Evolutionary conservation across 2,888 invertebrate genomes (phyloP), one percentile per base, ranked within the genome.

Genomic region (Hydropsyche betteni): DNA sequence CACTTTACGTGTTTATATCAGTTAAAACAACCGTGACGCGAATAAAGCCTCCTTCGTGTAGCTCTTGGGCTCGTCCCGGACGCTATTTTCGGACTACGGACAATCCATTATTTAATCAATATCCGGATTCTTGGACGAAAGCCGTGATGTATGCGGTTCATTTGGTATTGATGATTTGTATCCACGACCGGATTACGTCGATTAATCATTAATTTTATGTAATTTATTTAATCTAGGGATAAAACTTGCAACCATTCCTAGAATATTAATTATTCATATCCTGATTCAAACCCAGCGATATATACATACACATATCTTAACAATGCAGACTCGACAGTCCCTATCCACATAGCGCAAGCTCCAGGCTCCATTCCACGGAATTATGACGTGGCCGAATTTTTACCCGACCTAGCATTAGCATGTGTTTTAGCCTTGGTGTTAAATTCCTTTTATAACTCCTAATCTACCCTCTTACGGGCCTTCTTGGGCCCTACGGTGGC

Each of bases 351-450:
- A 24, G 24, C 24, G 24, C 24, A 24, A 24, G 24, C 24, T 55
- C 55, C 12, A 5, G 10, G 12, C 14, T 69, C 33, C 12, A 14
- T 70, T 51, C 51, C 24, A 50, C 36, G 2, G 34, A 68, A 44
- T 69, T 69, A 69, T 69, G 69, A 44, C 50, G 5, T 24, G 50
- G 69, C 51, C 50, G 69, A 51, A 24, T 69, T 69, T 69, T 69
- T 53, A 24, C 52, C 10, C 33, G 16, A 50, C 50, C 51, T 16
- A 73, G 69, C 76, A 77, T 78, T 78, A 78, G 78, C 78, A 77
- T 78, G 75, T 77, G 76, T 78, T 78, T 75, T 75, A 73, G 76
- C 70, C 76, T 68, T 70, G 73, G 68, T 69, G 73, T 38, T 69
- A 75, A 76, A 76, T 76, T 76, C 68, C 74, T 75, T 72, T 52